Percentiles rank a stretch among this genome's conserved stretches.
Conservation (phyloP, 2,797 vertebrate species). For the Gambusia yucatana region DNA sequence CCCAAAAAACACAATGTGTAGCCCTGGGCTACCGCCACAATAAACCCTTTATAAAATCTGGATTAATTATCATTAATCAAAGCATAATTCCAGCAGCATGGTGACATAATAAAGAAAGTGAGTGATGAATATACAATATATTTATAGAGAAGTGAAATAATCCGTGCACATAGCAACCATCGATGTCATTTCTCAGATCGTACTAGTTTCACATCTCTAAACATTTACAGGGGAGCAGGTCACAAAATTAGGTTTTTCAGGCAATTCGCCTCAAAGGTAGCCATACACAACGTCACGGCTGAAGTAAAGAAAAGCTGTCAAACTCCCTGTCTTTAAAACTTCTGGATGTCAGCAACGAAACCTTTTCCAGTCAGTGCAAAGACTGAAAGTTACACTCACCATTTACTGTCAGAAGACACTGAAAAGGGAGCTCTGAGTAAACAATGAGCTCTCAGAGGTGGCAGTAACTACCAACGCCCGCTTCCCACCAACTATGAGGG, state of each 20-base stretch:
- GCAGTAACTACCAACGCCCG: constrained; percentile 20
- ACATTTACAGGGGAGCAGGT: not conserved
- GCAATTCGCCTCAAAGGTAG: constrained; percentile 31
- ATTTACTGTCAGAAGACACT: constrained; percentile 20
- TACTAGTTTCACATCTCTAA: accelerated
- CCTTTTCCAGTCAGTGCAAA: constrained; percentile 10
- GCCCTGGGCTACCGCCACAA: not conserved
- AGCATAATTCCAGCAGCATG: not conserved
- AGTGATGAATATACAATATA: not conserved
- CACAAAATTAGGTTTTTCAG: constrained; percentile 2
- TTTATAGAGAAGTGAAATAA: constrained; percentile 36
- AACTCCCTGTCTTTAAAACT: constrained; percentile 20
- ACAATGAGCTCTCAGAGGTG: constrained; percentile 24
- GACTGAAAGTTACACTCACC: constrained; percentile 8
- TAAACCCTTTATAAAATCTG: not conserved
- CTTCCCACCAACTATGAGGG: constrained; percentile 14
- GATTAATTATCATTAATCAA: not conserved
- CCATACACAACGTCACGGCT: constrained; percentile 19
- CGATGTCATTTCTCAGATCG: not conserved
- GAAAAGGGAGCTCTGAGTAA: constrained; percentile 21
- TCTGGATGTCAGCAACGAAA: constrained; percentile 12
- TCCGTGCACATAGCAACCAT: constrained; percentile 8
- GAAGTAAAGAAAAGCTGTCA: constrained; percentile 23
- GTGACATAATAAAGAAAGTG: constrained; percentile 28
- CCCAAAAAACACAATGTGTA: not conserved